Conservation (phyloP, 2,113 vertebrate genomes). For the Podiceps cristatus region DNA sequence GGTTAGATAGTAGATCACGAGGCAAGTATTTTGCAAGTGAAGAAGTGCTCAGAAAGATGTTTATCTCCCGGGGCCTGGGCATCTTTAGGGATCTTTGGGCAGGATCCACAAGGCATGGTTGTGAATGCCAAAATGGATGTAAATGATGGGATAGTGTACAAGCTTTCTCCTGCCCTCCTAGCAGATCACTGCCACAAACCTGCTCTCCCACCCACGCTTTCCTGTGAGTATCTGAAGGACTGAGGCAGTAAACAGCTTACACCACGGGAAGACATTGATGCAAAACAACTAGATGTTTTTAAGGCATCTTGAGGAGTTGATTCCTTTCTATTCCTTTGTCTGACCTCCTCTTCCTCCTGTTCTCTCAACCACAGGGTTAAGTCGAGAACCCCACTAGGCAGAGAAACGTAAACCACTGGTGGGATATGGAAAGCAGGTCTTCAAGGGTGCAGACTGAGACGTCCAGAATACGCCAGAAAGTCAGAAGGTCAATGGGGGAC, state of each 20-base stretch:
- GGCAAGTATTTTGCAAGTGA: background rate
- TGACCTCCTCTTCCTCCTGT: background rate
- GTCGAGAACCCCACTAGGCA: background rate
- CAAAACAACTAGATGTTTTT: background rate
- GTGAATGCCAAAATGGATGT: background rate
- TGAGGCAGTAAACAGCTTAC: conserved; percentile 3
- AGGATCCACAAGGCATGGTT: background rate
- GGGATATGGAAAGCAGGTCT: background rate
- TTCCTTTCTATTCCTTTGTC: background rate
- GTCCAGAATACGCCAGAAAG: background rate
- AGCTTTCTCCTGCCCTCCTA: background rate
- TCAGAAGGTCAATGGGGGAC: background rate
- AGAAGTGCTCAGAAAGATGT: background rate
- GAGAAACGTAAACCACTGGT: background rate
- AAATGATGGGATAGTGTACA: background rate
- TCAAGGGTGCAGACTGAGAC: background rate
- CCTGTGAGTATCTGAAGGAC: background rate
- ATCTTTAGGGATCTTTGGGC: background rate
- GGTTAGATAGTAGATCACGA: background rate
- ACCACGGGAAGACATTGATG: background rate
- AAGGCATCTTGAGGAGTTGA: background rate
- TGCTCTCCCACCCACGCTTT: background rate
- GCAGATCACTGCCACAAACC: background rate
- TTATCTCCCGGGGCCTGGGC: background rate
- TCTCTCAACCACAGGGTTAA: background rate